Percentiles rank a stretch among this genome's conserved stretches.
phyloP scores from a whole-genome alignment of 1,140 invertebrate species.

The Anoplophora glabripennis region DNA sequence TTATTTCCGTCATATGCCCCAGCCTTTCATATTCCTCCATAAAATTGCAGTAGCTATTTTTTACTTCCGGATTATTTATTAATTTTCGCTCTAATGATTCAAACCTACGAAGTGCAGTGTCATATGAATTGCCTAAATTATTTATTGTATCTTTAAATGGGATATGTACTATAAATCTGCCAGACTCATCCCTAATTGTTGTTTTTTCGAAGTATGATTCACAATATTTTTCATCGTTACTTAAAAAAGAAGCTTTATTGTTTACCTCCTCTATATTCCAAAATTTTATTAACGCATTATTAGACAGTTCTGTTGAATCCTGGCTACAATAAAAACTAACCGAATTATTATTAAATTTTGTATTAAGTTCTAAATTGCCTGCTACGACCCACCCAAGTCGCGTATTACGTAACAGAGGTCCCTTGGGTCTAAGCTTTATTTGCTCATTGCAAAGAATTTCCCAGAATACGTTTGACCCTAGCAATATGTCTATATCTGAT shows the following conservation, averaged over 20 bases:
- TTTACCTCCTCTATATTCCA: constrained; percentile 18
- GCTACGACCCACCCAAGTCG: too few relatives aligned
- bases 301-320: too few relatives aligned
- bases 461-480: too few relatives aligned
- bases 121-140: constrained; percentile 15
- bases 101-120: constrained; percentile 13
- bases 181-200: neutral
- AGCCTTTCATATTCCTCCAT: constrained; percentile 33
- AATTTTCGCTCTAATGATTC: constrained; percentile 19
- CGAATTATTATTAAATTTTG: neutral
- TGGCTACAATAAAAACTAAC: neutral
- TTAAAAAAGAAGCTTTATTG: neutral
- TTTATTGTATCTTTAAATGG: constrained; percentile 14
- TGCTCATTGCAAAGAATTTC: constrained; percentile 17
- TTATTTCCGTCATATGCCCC: constrained; percentile 36
- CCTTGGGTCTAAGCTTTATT: too few relatives aligned
- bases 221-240: constrained; percentile 11
- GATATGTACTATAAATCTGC: constrained; percentile 18
- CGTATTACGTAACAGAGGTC: too few relatives aligned
- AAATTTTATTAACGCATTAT: constrained; percentile 46
- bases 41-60: constrained; percentile 13
- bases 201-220: constrained; percentile 17
- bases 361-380: too few relatives aligned
- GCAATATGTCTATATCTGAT: too few relatives aligned
- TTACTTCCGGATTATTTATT: constrained; percentile 8